Percentiles rank a stretch among this genome's conserved stretches.
Conservation (phyloP, 2,797 vertebrate species). For the Cottoperca gobio region DNA sequence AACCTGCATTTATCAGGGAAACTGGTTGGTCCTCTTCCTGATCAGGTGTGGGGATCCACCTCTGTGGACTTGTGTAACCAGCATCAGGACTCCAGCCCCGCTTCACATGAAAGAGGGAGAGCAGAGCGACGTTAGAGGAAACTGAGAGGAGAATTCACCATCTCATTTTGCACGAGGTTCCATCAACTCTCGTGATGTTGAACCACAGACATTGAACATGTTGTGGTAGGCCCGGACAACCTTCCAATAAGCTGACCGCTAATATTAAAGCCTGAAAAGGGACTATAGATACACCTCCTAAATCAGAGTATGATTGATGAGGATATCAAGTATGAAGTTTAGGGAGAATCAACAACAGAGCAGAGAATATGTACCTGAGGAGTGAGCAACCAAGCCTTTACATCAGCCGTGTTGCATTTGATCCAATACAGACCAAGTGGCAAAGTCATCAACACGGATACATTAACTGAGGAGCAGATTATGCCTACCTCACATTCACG, state of each 20-base stretch:
- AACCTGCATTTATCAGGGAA: conserved; percentile 59
- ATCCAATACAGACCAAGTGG: background rate
- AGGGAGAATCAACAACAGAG: background rate
- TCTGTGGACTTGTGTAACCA: conserved; percentile 81
- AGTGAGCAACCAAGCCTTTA: background rate
- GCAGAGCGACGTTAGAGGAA: background rate
- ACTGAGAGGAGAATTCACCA: no score
- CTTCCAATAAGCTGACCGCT: background rate
- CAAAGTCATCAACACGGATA: background rate
- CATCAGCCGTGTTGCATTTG: background rate
- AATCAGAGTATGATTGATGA: background rate
- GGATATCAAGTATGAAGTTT: background rate
- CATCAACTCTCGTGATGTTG: no score
- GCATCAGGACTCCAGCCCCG: conserved; percentile 73
- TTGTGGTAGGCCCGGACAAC: background rate
- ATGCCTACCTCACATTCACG: conserved; percentile 84
- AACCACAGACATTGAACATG: no score
- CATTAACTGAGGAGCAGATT: background rate
- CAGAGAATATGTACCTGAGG: no score
- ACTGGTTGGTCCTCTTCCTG: conserved; percentile 83
- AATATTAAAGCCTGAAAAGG: background rate
- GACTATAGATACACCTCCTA: background rate
- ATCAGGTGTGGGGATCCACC: conserved; percentile 89
- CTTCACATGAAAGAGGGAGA: conserved; percentile 34
- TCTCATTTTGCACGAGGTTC: no score